Evolutionary conservation across 2,113 vertebrate species (phyloP), one percentile per base, ranked within the genome.

Genomic region (Coturnix japonica): DNA sequence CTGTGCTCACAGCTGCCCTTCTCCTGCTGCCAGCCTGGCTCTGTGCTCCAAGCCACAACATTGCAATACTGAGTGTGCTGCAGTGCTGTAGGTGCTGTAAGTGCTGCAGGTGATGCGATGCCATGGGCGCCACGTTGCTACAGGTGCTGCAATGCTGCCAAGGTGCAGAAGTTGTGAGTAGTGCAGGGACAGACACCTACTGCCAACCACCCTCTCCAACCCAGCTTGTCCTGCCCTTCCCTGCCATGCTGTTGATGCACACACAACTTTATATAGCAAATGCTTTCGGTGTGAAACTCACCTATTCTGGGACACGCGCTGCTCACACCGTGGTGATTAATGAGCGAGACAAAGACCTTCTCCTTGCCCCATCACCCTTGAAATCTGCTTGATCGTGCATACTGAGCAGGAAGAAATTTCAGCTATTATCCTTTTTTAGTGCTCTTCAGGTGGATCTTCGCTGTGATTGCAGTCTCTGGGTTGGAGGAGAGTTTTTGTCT

Each of bases 401-500:
- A n/a, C 33, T 33, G 41, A 49, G 63, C 0, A 4, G 61, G 44
- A 82, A 64, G 30, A 72, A 73, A 81, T 71, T 86, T 72, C n/a
- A 61, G 51, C 54, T 85, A 78, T 85, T 65, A 16, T 3, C 5
- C 47, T 37, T 23, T 43, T 14, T 33, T 5, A 13, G 23, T 12
- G 31, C 31, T 80, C 69, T 77, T 47, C 1, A 3, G 81, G 14
- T 9, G 70, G 49, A 56, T 41, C 67, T 54, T 43, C 5, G 8
- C 73, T 0, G 5, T 23, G 77, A 70, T 35, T 71, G 70, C 63
- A 2, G 3, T 25, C 15, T 1, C 63, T 15, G 76, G 56, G 80
- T 37, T 76, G 14, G 64, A 89, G 44, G 77, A 92, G 81, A 80
- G 56, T 81, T 79, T 35, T 30, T 64, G 57, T 74, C 47, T 63